Evolutionary conservation across 2,797 vertebrate genomes (phyloP), one percentile per base, ranked within the genome.

Genomic region (Myripristis murdjan): DNA sequence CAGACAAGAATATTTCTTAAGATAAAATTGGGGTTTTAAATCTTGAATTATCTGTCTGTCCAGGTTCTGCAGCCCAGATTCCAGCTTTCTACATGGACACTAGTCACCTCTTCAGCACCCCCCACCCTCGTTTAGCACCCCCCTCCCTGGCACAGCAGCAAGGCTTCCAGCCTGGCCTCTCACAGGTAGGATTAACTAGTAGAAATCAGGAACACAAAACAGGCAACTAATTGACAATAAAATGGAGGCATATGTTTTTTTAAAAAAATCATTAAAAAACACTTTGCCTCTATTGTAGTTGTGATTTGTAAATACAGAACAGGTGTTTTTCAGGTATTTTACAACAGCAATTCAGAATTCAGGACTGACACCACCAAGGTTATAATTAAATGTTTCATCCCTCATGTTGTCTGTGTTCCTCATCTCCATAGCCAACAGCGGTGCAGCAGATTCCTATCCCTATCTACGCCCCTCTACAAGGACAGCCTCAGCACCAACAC

Each of bases 61-160:
- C 53, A 94, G 95, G 94, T 83, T 92, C 93, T 95, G 58, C 94
- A 95, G 97, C 97, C 91, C 98, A 99, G 90, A 99, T 99, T 79
- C 96, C 98, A 66, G 95, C 98, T 0, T 99, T 99, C 91, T 99
- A 99, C 70, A 98, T 99, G 97, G 98, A 99, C 85, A 98, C 98
- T 24, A 99, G 98, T 89, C 98, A 99, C 66, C 91, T 99, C 1
- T 99, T 99, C 92, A 97, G 90, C 46, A 94, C 96, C n/a, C 98
- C 98, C 0, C 98, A 99, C 43, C 96, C 98, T 0, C 96, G 98
- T n/a, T 76, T 99, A 86, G 97, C 95, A 41, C 98, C 97, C 0
- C 97, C 97, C 8, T 97, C 98, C 46, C 81, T 99, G 82, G 97
- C 97, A 1, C 98, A 99, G 70, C 98, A 98, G 70, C 98, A 99